Evolutionary conservation across 2,888 invertebrate species (phyloP).

Genomic region (Meiosimyza platycephala): DNA sequence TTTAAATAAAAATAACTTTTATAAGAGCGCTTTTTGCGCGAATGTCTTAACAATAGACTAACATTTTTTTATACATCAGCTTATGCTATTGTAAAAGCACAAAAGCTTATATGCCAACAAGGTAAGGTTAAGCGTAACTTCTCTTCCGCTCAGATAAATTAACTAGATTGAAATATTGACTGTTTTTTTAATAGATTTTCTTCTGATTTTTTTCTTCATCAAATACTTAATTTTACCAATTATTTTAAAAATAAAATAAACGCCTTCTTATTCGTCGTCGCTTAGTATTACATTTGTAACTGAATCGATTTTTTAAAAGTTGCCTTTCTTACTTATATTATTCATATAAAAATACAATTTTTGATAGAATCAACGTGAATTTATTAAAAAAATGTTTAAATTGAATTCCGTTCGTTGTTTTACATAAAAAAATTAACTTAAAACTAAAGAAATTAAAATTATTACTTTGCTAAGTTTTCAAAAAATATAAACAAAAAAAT

Average conservation of each 20-base stretch:
- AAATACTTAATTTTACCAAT: neutral
- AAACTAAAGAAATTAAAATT: neutral
- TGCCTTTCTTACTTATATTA: slow-evolving; percentile 30
- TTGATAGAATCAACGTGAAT: slow-evolving; percentile 30
- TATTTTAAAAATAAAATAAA: no score
- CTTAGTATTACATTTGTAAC: slow-evolving; percentile 33
- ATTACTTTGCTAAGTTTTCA: slow-evolving; percentile 2
- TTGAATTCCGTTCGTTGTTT: neutral
- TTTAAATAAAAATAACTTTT: no score
- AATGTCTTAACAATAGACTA: no score
- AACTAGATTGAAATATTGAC: no score
- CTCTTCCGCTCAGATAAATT: no score
- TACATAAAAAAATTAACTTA: neutral
- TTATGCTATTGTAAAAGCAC: no score
- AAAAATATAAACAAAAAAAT: neutral
- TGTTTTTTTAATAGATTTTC: neutral
- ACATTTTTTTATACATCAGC: no score
- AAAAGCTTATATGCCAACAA: no score
- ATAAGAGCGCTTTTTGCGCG: no score
- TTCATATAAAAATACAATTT: slow-evolving; percentile 10
- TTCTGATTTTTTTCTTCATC: neutral
- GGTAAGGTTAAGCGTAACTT: no score
- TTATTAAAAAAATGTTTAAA: slow-evolving; percentile 8
- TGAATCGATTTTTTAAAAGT: slow-evolving; percentile 35
- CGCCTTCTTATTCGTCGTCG: slow-evolving; percentile 22